Conservation (phyloP, 2,888 invertebrate species). For the Gastrophysa polygoni region DNA sequence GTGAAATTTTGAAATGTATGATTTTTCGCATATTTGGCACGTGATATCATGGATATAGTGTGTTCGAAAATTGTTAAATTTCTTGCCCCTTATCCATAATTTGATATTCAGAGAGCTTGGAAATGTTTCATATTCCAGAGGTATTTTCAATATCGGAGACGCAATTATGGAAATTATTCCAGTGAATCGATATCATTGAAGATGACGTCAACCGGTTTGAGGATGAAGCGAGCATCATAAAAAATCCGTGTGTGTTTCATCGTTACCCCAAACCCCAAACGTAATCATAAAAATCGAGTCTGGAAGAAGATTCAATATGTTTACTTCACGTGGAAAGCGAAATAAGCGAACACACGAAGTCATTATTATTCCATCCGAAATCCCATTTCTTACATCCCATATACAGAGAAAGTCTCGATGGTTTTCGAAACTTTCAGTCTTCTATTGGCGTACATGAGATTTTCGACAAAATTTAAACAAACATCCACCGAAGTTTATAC, state of each 20-base stretch:
- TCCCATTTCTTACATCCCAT: slow-evolving; percentile 9
- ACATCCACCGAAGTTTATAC: not conserved
- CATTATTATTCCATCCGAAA: slow-evolving; percentile 38
- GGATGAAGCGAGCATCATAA: not conserved
- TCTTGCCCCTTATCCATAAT: no score
- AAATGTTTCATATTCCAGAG: no score
- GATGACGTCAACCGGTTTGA: not conserved
- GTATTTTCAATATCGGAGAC: no score
- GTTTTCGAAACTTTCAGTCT: not conserved
- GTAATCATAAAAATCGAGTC: slow-evolving; percentile 33
- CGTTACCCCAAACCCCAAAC: slow-evolving; percentile 24
- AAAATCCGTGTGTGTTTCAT: not conserved
- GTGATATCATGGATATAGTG: no score
- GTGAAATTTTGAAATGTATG: no score
- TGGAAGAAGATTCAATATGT: slow-evolving; percentile 34
- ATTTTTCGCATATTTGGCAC: no score
- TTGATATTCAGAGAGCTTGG: no score
- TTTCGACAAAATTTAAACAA: not conserved
- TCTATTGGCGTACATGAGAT: not conserved
- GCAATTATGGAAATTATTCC: no score
- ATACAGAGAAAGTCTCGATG: not conserved
- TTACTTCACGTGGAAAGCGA: slow-evolving; percentile 23
- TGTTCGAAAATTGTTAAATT: no score
- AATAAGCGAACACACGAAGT: slow-evolving; percentile 32
- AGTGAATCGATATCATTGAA: no score